A percentile compares a stretch with the other conserved stretches of the same genome.
These are phyloP conservation scores for Pempheris klunzingeri DNA, from an alignment of 2,797 vertebrate genomes.

Conservation along the genomic window DNA sequence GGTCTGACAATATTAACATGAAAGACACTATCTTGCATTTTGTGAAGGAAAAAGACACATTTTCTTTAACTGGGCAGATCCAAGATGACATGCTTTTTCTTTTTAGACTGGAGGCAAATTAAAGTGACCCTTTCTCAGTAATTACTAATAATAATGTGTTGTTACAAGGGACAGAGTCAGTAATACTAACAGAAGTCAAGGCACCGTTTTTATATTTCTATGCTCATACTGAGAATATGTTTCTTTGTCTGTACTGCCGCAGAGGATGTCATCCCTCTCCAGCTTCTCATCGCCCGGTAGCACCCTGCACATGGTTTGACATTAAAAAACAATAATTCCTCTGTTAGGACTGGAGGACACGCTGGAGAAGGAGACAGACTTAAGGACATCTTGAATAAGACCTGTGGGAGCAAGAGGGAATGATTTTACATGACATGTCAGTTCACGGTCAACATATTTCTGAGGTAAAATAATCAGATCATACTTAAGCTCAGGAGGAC, in stretches of 20 bases:
- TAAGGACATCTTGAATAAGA: background rate
- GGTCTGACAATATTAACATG: no score
- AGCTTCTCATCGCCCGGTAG: background rate
- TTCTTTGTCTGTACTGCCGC: background rate
- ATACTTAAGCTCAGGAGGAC: constrained; percentile 3
- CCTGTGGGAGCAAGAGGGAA: background rate
- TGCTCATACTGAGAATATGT: background rate
- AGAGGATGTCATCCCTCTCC: background rate
- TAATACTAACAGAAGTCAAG: background rate
- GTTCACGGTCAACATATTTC: background rate
- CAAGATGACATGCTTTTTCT: no score
- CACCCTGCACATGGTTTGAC: background rate
- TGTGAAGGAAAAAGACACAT: no score
- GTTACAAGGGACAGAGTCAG: background rate
- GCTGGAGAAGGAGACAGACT: background rate
- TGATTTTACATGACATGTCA: background rate
- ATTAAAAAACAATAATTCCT: background rate
- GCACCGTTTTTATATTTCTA: background rate
- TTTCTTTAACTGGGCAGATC: background rate
- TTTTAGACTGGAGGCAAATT: background rate
- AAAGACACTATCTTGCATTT: background rate
- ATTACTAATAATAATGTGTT: no score
- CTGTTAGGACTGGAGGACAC: background rate
- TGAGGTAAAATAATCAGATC: constrained; percentile 35
- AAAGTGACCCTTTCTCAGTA: constrained; percentile 1